These are phyloP conservation scores for Pteromalus puparum DNA, from an alignment of 1,140 invertebrate species.

Conservation along the genomic window DNA sequence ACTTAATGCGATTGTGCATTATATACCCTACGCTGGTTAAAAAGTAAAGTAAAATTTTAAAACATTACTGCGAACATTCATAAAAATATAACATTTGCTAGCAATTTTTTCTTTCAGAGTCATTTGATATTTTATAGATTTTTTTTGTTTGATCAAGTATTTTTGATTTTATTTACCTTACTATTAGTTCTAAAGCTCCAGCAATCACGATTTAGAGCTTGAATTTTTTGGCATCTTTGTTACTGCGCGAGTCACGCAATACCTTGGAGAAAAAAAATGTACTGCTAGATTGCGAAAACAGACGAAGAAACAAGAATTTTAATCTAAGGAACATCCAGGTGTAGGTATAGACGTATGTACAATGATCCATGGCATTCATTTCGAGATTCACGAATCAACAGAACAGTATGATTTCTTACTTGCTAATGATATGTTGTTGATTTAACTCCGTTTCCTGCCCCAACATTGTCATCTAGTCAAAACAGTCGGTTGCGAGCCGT, in stretches of 20 bases:
- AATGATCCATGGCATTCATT: background rate
- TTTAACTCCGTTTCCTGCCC: background rate
- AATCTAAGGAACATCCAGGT: background rate
- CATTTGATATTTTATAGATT: too few species aligned
- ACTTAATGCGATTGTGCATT: background rate
- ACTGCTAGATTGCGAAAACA: background rate
- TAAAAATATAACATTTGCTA: too few species aligned
- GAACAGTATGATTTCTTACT: conserved; percentile 3
- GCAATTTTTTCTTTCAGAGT: too few species aligned
- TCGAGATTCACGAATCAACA: conserved; percentile 37
- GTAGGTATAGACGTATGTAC: background rate
- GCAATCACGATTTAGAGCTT: background rate
- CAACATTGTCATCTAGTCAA: background rate
- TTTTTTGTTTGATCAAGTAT: too few species aligned
- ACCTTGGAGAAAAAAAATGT: too few species aligned
- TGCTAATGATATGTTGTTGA: conserved; percentile 41
- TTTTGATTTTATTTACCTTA: too few species aligned
- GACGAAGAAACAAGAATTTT: conserved; percentile 29
- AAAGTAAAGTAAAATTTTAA: too few species aligned
- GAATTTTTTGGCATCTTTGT: background rate
- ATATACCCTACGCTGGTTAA: too few species aligned
- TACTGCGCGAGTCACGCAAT: background rate
- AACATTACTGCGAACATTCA: too few species aligned
- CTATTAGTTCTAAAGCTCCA: too few species aligned
- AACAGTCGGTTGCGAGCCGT: background rate